Conservation (phyloP, 2,113 vertebrate species). For the Pithys albifrons region DNA sequence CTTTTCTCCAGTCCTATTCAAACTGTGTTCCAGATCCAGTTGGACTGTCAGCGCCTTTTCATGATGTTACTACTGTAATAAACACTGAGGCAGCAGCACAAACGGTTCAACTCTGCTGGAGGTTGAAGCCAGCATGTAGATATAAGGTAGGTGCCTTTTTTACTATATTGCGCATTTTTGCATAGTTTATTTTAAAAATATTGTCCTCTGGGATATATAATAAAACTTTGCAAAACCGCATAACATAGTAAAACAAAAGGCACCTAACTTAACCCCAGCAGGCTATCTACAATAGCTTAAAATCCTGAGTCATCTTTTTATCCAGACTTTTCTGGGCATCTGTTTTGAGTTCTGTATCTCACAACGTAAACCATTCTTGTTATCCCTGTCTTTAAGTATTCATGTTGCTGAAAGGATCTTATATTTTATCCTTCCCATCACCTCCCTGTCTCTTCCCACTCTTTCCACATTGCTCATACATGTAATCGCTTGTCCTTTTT, state of each 20-base stretch:
- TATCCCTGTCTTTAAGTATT: not conserved
- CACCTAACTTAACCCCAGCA: constrained; percentile 38
- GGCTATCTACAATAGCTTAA: not conserved
- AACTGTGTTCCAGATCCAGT: constrained; percentile 37
- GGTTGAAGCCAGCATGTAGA: constrained; percentile 43
- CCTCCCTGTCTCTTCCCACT: not conserved
- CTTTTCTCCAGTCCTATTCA: constrained; percentile 18
- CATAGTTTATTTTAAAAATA: constrained; percentile 61
- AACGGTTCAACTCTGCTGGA: constrained; percentile 27
- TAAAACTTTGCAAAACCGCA: constrained; percentile 67
- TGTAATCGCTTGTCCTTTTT: not conserved
- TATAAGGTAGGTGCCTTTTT: constrained; percentile 61
- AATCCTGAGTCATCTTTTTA: not conserved
- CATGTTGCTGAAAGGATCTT: not conserved
- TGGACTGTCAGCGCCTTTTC: constrained; percentile 37
- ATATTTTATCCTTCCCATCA: not conserved
- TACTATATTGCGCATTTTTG: constrained; percentile 71
- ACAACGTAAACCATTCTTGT: not conserved
- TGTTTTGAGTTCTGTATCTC: not conserved
- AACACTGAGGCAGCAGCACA: constrained; percentile 40
- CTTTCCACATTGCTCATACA: not conserved
- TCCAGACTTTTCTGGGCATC: not conserved
- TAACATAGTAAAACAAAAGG: constrained; percentile 71
- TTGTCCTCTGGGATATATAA: constrained; percentile 58
- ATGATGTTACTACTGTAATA: constrained; percentile 35